Evolutionary conservation across 2,888 invertebrate species (phyloP).

Genomic region (Lasioglossum leucozonium): DNA sequence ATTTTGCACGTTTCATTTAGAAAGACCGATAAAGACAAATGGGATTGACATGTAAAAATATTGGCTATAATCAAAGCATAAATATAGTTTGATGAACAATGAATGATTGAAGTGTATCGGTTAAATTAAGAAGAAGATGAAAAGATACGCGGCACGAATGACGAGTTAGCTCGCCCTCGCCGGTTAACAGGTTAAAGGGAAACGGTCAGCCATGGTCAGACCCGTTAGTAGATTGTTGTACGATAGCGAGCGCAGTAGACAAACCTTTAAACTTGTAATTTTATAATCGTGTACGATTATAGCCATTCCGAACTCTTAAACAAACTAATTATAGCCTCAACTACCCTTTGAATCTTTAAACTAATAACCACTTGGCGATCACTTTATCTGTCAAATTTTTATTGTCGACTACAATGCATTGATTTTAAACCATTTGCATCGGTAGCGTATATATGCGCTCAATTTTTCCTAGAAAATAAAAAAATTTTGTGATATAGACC

Average conservation of each 20-base stretch:
- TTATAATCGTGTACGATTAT: background rate
- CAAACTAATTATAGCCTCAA: background rate
- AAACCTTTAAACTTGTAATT: background rate
- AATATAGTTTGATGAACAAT: background rate
- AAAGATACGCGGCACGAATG: background rate
- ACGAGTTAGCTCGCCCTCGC: background rate
- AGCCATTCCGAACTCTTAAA: background rate
- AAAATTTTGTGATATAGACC: too few relatives aligned
- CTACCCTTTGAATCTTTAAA: background rate
- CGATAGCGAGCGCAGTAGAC: background rate
- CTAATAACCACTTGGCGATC: background rate
- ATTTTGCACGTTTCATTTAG: background rate
- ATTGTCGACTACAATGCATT: too few relatives aligned
- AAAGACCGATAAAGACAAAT: too few relatives aligned
- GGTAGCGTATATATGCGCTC: too few relatives aligned
- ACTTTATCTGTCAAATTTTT: too few relatives aligned
- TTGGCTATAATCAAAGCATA: background rate
- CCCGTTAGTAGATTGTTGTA: background rate
- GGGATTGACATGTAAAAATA: background rate
- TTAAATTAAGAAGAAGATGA: background rate
- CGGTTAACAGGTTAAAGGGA: background rate
- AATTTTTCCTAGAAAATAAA: too few relatives aligned
- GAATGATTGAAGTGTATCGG: background rate
- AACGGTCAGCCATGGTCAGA: background rate
- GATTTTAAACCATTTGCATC: too few relatives aligned